A percentile compares a stretch with the other conserved stretches of the same genome.
Evolutionary conservation across 2,797 vertebrate genomes (phyloP).

Genomic region (Columba guinea): DNA sequence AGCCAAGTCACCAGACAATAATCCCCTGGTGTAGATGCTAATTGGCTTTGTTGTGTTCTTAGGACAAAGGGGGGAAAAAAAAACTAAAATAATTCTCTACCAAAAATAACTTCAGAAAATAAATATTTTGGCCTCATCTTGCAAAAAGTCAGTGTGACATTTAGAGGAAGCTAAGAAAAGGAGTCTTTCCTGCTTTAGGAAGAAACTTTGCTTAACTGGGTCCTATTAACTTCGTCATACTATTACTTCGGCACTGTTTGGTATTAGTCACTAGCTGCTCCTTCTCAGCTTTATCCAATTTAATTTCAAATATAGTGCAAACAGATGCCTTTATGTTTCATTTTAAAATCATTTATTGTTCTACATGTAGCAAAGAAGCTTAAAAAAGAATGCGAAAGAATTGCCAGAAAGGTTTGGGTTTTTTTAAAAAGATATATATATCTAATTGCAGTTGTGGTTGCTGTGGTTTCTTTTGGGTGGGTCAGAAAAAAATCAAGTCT

Average conservation of each 20-base stretch:
- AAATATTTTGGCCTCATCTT: constrained; percentile 67
- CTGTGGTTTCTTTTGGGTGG: constrained; percentile 67
- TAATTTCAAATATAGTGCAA: constrained; percentile 62
- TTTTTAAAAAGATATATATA: constrained; percentile 64
- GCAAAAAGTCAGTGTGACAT: constrained; percentile 64
- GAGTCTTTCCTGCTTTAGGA: constrained; percentile 64
- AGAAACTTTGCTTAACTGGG: constrained; percentile 60
- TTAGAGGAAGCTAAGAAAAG: constrained; percentile 68
- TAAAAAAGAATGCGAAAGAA: constrained; percentile 63
- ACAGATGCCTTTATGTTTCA: constrained; percentile 66
- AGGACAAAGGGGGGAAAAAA: constrained; percentile 43
- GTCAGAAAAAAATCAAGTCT: constrained; percentile 72
- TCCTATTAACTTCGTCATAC: constrained; percentile 44
- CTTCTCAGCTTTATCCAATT: constrained; percentile 62
- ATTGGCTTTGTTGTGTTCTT: constrained; percentile 38
- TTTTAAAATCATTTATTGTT: constrained; percentile 75
- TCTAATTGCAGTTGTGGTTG: constrained; percentile 65
- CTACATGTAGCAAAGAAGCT: constrained; percentile 63
- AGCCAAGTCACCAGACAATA: constrained; percentile 51
- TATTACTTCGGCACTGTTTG: constrained; percentile 58
- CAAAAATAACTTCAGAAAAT: constrained; percentile 67
- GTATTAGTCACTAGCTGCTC: constrained; percentile 53
- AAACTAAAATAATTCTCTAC: constrained; percentile 21
- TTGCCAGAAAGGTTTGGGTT: constrained; percentile 60
- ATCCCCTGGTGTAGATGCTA: constrained; percentile 25